Conservation (phyloP, 2,113 vertebrate species). For the Dipodomys stephensi region DNA sequence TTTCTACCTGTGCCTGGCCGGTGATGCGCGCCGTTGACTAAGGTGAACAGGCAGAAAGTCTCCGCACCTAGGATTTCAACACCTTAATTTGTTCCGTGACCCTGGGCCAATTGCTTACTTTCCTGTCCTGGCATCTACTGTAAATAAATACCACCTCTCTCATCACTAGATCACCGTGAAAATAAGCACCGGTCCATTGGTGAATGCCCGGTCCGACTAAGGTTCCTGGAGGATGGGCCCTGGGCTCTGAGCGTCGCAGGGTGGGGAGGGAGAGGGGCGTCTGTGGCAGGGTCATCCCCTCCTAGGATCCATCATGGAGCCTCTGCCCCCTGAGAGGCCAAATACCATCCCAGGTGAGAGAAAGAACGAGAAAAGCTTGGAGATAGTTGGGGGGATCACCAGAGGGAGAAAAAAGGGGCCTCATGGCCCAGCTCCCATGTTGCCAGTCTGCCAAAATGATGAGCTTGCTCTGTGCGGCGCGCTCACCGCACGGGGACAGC, state of each 20-base stretch:
- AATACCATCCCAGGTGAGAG: background rate
- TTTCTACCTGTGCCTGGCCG: constrained; percentile 74
- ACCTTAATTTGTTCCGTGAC: constrained; percentile 69
- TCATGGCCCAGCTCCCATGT: background rate
- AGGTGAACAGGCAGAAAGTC: constrained; percentile 21
- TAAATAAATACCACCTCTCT: constrained; percentile 62
- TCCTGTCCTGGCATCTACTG: constrained; percentile 51
- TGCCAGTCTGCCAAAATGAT: background rate
- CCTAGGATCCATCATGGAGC: background rate
- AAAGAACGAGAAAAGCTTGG: background rate
- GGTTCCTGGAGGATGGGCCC: constrained; percentile 11
- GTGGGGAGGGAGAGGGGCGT: background rate
- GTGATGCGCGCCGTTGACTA: constrained; percentile 31
- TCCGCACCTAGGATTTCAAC: constrained; percentile 67
- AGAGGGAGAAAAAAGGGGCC: background rate
- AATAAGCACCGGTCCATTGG: background rate
- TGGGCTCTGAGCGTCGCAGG: background rate
- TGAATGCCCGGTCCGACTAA: background rate
- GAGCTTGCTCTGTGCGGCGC: background rate
- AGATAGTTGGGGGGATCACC: background rate
- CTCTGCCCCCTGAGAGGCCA: too few relatives aligned
- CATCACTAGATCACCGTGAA: background rate
- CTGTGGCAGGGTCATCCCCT: background rate
- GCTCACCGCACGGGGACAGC: too few relatives aligned
- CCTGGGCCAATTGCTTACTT: constrained; percentile 61